phyloP scores from a whole-genome alignment of 2,113 vertebrate species.

The Hemicordylus capensis region DNA sequence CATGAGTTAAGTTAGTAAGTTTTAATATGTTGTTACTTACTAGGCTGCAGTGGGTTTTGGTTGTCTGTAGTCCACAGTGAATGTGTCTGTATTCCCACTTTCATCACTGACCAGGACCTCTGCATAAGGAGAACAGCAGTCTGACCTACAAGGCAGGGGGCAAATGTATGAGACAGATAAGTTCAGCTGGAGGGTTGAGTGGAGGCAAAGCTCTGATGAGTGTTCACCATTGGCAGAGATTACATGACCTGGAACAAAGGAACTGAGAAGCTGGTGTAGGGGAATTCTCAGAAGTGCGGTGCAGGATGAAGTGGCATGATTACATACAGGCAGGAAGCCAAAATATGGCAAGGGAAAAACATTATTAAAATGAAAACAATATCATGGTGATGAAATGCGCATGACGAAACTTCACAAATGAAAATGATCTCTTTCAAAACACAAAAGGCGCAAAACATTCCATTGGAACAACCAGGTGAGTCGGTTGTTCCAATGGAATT shows the following conservation, averaged over 20 bases:
- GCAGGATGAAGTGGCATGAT: neutral
- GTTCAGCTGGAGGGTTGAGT: too few relatives aligned
- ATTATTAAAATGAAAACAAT: too few relatives aligned
- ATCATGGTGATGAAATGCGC: too few relatives aligned
- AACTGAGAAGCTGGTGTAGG: neutral
- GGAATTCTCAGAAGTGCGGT: neutral
- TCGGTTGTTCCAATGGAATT: too few relatives aligned
- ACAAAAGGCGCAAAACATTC: too few relatives aligned
- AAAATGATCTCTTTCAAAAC: too few relatives aligned
- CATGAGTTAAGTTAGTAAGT: too few relatives aligned
- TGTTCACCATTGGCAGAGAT: neutral
- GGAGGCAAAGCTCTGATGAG: neutral
- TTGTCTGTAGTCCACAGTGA: neutral
- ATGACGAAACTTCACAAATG: too few relatives aligned
- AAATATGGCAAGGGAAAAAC: neutral
- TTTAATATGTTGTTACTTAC: neutral
- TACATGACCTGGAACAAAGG: neutral
- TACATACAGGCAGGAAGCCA: neutral
- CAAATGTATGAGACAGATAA: neutral
- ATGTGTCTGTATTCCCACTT: neutral
- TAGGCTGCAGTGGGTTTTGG: neutral
- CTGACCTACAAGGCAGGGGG: neutral
- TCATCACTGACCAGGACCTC: slow-evolving; percentile 8
- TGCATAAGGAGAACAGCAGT: neutral
- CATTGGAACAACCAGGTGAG: too few relatives aligned